Evolutionary conservation across 2,888 invertebrate species (phyloP).

Genomic region (Boloria selene): DNA sequence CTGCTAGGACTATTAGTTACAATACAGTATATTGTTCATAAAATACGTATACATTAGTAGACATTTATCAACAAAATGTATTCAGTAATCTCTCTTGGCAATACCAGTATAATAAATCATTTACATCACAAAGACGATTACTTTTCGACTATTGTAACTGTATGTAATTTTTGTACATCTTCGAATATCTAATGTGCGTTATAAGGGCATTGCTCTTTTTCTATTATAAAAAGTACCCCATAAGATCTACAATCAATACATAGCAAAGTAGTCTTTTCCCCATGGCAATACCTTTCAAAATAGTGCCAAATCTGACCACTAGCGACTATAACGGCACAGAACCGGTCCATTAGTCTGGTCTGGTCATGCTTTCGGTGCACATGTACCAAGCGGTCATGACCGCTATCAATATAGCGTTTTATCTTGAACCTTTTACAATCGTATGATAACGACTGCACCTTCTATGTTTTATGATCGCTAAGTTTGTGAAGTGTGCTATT

Average conservation of each 20-base stretch:
- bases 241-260: constrained; percentile 9
- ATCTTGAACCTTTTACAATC: constrained; percentile 30
- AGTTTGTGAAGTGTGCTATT: neutral
- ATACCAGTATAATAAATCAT: too few species aligned
- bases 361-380: constrained; percentile 40
- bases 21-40: too few species aligned
- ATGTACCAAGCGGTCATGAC: constrained; percentile 37
- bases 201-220: constrained; percentile 17
- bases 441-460: constrained; percentile 22
- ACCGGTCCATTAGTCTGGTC: constrained; percentile 56
- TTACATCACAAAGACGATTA: too few species aligned
- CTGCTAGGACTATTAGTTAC: too few species aligned
- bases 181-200: constrained; percentile 13
- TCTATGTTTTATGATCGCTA: constrained; percentile 19
- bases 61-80: too few species aligned
- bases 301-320: constrained; percentile 29
- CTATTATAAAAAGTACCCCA: constrained; percentile 9
- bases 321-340: constrained; percentile 53
- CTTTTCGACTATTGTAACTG: too few species aligned
- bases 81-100: too few species aligned
- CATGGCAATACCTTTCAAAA: constrained; percentile 30
- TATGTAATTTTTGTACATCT: constrained; percentile 14
- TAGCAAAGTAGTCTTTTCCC: constrained; percentile 21
- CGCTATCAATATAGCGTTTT: constrained; percentile 27
- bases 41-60: too few species aligned